Conservation (phyloP, 2,888 invertebrate genomes). For the Griposia aprilina region DNA sequence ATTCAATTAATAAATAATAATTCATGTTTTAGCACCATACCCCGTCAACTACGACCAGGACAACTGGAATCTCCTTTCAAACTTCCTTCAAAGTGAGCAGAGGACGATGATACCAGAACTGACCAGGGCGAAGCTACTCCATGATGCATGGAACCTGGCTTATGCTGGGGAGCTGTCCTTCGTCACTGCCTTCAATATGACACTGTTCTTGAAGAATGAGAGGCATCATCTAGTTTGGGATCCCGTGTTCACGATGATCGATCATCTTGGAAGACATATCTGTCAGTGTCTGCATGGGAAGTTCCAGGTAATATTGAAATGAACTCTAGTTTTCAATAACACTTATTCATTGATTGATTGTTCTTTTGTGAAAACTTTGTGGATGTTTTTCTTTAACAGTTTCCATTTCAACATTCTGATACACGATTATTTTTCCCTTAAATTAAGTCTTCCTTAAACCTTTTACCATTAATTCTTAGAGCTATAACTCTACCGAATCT, state of each 20-base stretch:
- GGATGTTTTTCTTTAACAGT: background rate
- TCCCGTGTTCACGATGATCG: slow-evolving; percentile 95
- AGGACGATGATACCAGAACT: slow-evolving; percentile 92
- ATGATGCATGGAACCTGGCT: slow-evolving; percentile 95
- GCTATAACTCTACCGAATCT: background rate
- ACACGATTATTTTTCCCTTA: background rate
- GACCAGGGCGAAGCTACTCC: slow-evolving; percentile 94
- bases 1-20: background rate
- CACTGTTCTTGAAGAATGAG: slow-evolving; percentile 93
- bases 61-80: slow-evolving; percentile 94
- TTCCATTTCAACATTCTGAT: background rate
- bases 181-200: slow-evolving; percentile 94
- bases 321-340: background rate
- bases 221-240: slow-evolving; percentile 95
- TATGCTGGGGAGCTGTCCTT: slow-evolving; percentile 94
- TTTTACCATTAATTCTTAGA: background rate
- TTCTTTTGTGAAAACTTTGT: background rate
- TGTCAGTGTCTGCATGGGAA: slow-evolving; percentile 91
- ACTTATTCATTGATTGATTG: background rate
- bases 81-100: slow-evolving; percentile 90
- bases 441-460: background rate
- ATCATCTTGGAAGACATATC: slow-evolving; percentile 94
- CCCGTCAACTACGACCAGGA: slow-evolving; percentile 95
- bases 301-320: slow-evolving; percentile 90
- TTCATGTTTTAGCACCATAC: slow-evolving; percentile 92